Conservation (phyloP, 2,888 invertebrate species). For the Pyrgus malvae region DNA sequence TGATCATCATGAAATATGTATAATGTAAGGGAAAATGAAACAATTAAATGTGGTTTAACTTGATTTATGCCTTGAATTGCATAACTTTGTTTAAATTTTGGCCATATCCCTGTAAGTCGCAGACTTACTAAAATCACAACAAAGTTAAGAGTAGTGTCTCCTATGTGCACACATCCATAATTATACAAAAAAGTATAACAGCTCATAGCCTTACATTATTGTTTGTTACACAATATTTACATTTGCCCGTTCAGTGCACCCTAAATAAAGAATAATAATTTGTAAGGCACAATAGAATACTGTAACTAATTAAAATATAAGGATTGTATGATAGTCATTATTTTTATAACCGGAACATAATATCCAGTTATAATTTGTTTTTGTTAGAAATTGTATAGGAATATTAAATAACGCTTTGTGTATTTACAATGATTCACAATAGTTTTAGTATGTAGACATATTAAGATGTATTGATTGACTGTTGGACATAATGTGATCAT, state of each 20-base stretch:
- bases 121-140: slow-evolving; percentile 18
- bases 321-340: not conserved
- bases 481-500: too few species aligned
- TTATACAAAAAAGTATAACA: slow-evolving; percentile 1
- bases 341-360: not conserved
- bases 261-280: slow-evolving; percentile 14
- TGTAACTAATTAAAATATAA: not conserved
- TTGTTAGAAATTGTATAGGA: not conserved
- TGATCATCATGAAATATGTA: too few species aligned
- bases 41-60: slow-evolving; percentile 16
- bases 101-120: slow-evolving; percentile 23
- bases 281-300: slow-evolving; percentile 29
- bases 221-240: slow-evolving; percentile 6
- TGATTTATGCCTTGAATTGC: slow-evolving; percentile 34
- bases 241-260: slow-evolving; percentile 31
- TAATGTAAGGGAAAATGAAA: slow-evolving; percentile 17
- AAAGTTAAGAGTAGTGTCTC: not conserved
- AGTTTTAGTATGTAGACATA: too few species aligned
- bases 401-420: not conserved
- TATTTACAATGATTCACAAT: too few species aligned
- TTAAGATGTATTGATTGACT: too few species aligned
- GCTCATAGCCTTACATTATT: slow-evolving; percentile 12
- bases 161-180: not conserved
- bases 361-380: not conserved
- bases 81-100: slow-evolving; percentile 33